phyloP scores from a whole-genome alignment of 2,888 invertebrate genomes.

The Caradrina clavipalpis region DNA sequence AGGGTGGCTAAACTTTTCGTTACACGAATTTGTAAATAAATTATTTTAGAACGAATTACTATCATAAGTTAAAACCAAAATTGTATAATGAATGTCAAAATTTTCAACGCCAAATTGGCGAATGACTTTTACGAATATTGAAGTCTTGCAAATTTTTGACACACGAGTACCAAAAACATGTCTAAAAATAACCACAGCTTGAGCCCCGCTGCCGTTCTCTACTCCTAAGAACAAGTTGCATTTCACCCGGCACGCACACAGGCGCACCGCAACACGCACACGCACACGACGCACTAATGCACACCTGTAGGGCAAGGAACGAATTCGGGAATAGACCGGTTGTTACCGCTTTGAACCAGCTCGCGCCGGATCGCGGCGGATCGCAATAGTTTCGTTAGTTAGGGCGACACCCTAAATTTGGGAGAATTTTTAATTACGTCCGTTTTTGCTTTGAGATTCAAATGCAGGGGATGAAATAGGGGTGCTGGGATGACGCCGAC shows the following conservation, averaged over 20 bases:
- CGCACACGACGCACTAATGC: constrained; percentile 72
- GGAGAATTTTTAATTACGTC: constrained; percentile 60
- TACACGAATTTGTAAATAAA: background rate
- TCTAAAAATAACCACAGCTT: constrained; percentile 67
- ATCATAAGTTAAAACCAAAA: too few relatives aligned
- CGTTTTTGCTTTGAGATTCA: constrained; percentile 62
- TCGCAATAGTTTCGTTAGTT: constrained; percentile 59
- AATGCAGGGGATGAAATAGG: constrained; percentile 54
- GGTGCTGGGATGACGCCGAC: constrained; percentile 31
- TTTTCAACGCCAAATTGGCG: background rate
- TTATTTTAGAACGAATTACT: background rate
- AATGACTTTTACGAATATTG: too few relatives aligned
- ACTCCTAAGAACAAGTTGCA: constrained; percentile 90
- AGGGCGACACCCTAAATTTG: constrained; percentile 60
- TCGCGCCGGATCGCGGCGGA: constrained; percentile 62
- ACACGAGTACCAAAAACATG: constrained; percentile 40
- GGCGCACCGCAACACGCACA: constrained; percentile 63
- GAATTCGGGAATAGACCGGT: constrained; percentile 78
- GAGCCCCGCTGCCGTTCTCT: constrained; percentile 77
- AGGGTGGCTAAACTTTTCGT: background rate
- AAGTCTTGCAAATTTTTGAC: constrained; percentile 37
- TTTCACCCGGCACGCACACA: constrained; percentile 83
- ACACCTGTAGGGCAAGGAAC: constrained; percentile 77
- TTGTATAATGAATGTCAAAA: background rate
- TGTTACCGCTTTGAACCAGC: constrained; percentile 60